These are phyloP conservation scores for Crotalus helleri DNA, from an alignment of 2,113 vertebrate species.

Conservation along the genomic window DNA sequence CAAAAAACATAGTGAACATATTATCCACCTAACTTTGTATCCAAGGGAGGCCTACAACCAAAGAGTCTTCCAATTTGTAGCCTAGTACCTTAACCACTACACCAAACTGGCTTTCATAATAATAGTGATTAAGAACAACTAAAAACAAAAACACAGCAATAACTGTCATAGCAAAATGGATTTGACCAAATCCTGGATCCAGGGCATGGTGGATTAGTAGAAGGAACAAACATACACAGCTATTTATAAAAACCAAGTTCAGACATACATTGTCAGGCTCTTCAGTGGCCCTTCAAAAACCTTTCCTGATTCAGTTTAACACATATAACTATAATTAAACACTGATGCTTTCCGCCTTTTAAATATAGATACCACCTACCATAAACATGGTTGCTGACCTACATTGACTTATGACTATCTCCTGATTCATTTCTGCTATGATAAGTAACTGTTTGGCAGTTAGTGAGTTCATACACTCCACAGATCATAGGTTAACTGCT, in stretches of 20 bases:
- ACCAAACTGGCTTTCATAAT: background rate
- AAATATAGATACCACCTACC: background rate
- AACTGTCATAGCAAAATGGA: background rate
- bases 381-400: background rate
- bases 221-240: background rate
- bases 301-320: background rate
- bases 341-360: background rate
- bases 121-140: background rate
- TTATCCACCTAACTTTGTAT: background rate
- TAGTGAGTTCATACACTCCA: background rate
- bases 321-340: background rate
- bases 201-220: background rate
- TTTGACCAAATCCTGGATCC: background rate
- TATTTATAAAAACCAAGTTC: background rate
- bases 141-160: background rate
- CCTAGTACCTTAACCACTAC: background rate
- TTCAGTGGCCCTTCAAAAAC: background rate
- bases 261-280: background rate
- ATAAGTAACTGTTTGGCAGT: background rate
- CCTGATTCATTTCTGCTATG: background rate
- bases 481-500: background rate
- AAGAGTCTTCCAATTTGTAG: background rate
- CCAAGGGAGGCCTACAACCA: background rate
- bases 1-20: background rate
- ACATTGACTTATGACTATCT: background rate